Base-by-base conservation (phyloP, 2,888 invertebrate species). In the Cheilosia vulpina region DNA sequence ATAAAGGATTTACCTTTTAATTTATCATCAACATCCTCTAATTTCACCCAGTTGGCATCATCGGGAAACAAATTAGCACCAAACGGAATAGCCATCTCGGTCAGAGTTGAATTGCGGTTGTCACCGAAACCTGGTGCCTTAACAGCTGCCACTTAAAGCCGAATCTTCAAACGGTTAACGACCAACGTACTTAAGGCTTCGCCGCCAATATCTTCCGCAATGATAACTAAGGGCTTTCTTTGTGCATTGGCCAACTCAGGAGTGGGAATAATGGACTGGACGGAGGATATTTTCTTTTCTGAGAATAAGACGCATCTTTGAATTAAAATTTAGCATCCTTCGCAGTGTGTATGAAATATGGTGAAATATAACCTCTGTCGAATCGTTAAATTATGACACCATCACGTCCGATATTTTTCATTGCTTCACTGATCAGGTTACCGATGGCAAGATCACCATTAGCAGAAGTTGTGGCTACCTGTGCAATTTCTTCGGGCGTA, bases 361-460 rank as follows among this genome's bases (percentile, higher is more conserved):
- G 99, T 82, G 99, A 99, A 93, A 99, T 99, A 93, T 99, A 99
- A 88, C 99, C 99, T 89, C 99, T 95, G 91, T 99, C 99, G 92
- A 99, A 99, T 99, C 99, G 93, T 99, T 99, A 0, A 99, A 99
- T 99, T 89, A 99, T 99, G 45, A 99, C 99, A 69, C 99, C 99
- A 92, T 99, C 99, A 88, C 96, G 96, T 43, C 99, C 99, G 58
- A 99, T 99, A 91, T 94, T 96, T 91, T 98, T 97, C 99, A 99
- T 99, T 52, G 99, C 99, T 90, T 97, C 96, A 11, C 99, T 97
- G 89, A 99, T 99, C 31, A 99, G 94, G 88, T 96, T 94, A 27
- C 99, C 99, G 89, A 99, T 96, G 11, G 95, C 95, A 52, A 93
- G 94, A 92, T 99, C 99, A 5, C 99, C 99, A 93, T 99, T 99